phyloP scores from a whole-genome alignment of 1,140 invertebrate species.

The Sitophilus oryzae region DNA sequence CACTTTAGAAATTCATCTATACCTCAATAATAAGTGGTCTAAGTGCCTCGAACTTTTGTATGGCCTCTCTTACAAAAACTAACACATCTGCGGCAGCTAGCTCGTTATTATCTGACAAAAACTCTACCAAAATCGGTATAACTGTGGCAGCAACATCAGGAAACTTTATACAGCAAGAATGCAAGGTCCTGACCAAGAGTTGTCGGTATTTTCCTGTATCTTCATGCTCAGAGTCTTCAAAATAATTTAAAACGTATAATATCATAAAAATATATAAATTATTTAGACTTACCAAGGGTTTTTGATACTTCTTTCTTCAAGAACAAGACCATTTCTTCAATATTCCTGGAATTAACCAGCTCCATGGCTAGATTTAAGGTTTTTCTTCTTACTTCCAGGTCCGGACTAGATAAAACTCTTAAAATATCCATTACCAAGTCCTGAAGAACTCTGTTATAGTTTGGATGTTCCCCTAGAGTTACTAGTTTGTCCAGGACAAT shows the following conservation, averaged over 20 bases:
- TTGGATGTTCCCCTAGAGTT: conserved; percentile 77
- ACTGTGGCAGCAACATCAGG: conserved; percentile 92
- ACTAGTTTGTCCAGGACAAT: conserved; percentile 95
- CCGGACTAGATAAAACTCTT: conserved; percentile 85
- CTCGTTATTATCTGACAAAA: conserved; percentile 92
- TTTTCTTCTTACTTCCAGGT: conserved; percentile 83
- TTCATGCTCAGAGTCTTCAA: conserved; percentile 67
- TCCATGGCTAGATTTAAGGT: conserved; percentile 85
- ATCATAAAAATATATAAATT: background rate
- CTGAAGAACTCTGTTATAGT: conserved; percentile 88
- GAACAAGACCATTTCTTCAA: conserved; percentile 93
- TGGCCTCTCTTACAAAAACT: conserved; percentile 90
- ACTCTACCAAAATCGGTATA: conserved; percentile 92
- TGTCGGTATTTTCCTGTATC: conserved; percentile 95
- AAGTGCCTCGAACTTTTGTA: conserved; percentile 84
- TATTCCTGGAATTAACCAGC: conserved; percentile 86
- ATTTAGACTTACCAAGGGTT: conserved; percentile 76
- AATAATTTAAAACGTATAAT: background rate
- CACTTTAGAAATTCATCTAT: conserved; percentile 13
- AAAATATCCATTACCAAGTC: conserved; percentile 98
- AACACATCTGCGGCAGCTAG: conserved; percentile 90
- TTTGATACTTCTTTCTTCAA: conserved; percentile 93
- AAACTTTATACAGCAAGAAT: conserved; percentile 95
- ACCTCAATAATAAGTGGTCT: conserved; percentile 74
- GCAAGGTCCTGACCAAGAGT: conserved; percentile 89